A percentile compares a stretch with the other conserved stretches of the same genome.
Conservation (phyloP, 2,797 vertebrate genomes). For the Staurois parvus region DNA sequence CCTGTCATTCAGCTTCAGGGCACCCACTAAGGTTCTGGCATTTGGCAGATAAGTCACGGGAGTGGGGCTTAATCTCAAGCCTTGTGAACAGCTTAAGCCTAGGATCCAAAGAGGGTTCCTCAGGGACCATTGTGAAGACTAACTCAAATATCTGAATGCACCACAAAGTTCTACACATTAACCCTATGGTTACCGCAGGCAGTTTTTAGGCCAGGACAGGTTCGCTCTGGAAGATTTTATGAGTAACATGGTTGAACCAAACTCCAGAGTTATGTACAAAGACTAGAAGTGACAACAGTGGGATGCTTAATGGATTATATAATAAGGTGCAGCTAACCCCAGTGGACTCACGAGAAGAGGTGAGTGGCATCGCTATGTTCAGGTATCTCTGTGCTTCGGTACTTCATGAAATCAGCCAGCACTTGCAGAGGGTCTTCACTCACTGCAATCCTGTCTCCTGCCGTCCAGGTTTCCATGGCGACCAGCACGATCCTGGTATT, state of each 20-base stretch:
- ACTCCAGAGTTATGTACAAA: neutral
- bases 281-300: neutral
- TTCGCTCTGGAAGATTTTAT: too few relatives aligned
- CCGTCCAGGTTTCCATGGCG: conserved; percentile 94
- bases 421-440: conserved; percentile 86
- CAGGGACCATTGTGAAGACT: too few relatives aligned
- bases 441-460: conserved; percentile 85
- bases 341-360: conserved; percentile 88
- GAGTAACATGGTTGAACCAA: neutral
- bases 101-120: too few relatives aligned
- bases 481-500: conserved; percentile 93
- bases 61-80: too few relatives aligned
- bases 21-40: too few relatives aligned
- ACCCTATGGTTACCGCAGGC: too few relatives aligned
- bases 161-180: too few relatives aligned
- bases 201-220: too few relatives aligned
- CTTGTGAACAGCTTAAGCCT: too few relatives aligned
- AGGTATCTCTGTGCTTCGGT: conserved; percentile 82
- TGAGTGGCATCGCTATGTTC: conserved; percentile 89
- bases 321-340: conserved; percentile 55
- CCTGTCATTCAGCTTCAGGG: too few relatives aligned
- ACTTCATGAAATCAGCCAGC: conserved; percentile 89
- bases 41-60: too few relatives aligned
- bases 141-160: too few relatives aligned
- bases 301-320: conserved; percentile 19